Conservation (phyloP, 2,888 invertebrate genomes). For the Tupiocoris notatus region DNA sequence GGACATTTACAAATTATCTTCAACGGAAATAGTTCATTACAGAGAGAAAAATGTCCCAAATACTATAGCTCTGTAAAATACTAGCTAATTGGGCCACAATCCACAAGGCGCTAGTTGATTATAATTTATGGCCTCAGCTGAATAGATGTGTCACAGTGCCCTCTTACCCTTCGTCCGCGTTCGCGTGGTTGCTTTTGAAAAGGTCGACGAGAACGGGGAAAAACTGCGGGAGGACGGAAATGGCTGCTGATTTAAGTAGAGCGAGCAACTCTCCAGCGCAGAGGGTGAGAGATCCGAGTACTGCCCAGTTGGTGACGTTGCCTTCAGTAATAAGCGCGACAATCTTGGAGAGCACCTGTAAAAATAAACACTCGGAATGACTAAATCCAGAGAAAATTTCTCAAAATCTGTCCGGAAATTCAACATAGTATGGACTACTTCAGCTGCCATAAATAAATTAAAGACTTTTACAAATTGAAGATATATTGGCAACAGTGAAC, state of each 20-base stretch:
- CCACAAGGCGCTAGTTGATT: too few relatives aligned
- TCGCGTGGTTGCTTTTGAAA: conserved; percentile 19
- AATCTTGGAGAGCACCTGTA: conserved; percentile 64
- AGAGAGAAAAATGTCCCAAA: too few relatives aligned
- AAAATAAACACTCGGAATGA: neutral
- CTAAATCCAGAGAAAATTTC: neutral
- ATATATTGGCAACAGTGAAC: too few relatives aligned
- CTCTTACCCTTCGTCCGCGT: conserved; percentile 41
- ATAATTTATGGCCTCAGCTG: neutral
- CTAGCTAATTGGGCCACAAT: too few relatives aligned
- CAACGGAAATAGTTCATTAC: too few relatives aligned
- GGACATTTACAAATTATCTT: too few relatives aligned
- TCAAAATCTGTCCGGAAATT: too few relatives aligned
- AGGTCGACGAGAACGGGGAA: conserved; percentile 62
- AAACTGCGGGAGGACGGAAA: conserved; percentile 72
- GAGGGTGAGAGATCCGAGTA: conserved; percentile 71
- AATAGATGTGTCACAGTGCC: neutral
- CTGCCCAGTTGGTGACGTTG: conserved; percentile 54
- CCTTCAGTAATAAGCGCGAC: conserved; percentile 62
- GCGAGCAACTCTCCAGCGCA: conserved; percentile 77
- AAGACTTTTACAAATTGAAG: too few relatives aligned
- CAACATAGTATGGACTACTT: too few relatives aligned
- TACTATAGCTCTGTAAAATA: too few relatives aligned
- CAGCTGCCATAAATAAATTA: too few relatives aligned
- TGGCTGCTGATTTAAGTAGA: conserved; percentile 71